These are phyloP conservation scores for Nipponia nippon DNA, from an alignment of 2,113 vertebrate genomes.

Conservation along the genomic window DNA sequence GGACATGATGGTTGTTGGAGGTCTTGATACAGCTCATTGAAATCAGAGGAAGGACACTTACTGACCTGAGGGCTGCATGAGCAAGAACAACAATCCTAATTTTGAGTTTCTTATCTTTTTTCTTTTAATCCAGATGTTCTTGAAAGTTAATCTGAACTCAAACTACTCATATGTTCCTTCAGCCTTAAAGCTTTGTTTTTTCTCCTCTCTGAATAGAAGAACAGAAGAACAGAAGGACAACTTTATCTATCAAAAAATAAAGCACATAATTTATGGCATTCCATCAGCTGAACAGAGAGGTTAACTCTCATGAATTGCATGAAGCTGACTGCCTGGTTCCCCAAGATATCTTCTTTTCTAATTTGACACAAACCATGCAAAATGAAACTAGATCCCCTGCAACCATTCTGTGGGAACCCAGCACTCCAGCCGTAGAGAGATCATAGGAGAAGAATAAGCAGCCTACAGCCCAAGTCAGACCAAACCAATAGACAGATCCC, in stretches of 20 bases:
- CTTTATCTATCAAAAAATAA: neutral
- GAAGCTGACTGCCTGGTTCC: neutral
- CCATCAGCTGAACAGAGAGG: neutral
- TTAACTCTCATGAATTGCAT: neutral
- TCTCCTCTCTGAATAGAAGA: neutral
- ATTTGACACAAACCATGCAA: neutral
- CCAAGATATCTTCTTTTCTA: neutral
- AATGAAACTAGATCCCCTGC: neutral
- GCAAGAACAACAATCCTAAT: neutral
- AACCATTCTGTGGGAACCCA: neutral
- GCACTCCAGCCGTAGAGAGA: neutral
- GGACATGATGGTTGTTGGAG: neutral
- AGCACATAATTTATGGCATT: neutral
- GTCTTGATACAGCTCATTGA: neutral
- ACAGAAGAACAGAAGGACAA: neutral
- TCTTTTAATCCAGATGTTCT: neutral
- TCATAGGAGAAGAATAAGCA: neutral
- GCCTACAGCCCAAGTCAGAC: neutral
- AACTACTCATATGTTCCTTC: neutral
- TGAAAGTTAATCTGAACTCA: neutral
- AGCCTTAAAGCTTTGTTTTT: neutral
- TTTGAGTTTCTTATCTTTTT: neutral
- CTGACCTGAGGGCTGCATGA: neutral
- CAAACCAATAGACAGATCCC: neutral
- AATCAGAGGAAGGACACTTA: neutral